Evolutionary conservation across 1,140 invertebrate species (phyloP), one percentile per base, ranked within the genome.

Genomic region (Oryzaephilus surinamensis): DNA sequence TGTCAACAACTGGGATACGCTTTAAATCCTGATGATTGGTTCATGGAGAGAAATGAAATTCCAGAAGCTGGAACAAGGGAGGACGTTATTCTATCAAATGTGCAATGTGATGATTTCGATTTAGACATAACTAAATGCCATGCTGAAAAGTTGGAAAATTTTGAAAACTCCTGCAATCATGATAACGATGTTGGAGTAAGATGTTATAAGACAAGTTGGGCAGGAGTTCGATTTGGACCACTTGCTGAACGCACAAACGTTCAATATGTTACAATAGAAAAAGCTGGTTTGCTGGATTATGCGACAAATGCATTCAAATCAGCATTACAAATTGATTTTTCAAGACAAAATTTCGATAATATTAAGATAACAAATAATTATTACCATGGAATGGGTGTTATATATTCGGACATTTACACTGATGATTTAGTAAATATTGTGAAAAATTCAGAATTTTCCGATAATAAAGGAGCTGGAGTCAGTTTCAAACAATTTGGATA

Each of bases 251-350:
- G 88, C 48, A 80, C 83, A 23, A 83, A 88, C 50, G 63, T 97
- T n/a, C 86, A 92, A 55, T 89, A 80, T 52, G 73, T 92, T 4
- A 84, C 81, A 4, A 79, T 97, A 34, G 87, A 95, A 64, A 84
- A 82, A 63, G 90, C 94, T 4, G 96, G 96, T 0, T 69, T 98
- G 0, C 70, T 97, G 11, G 96, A 99, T 69, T 96, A 94, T 58
- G 77, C 84, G 0, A 92, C 84, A 0, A 84, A 87, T 61, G 60
- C 73, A 2, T 97, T 97, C 49, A 91, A 88, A 58, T 86, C 87
- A 29, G 96, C 94, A 0, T 62, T 99, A 2, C 92, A 96, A 68
- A 85, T 98, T 38, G 96, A 99, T 64, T 95, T 97, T 63, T 87
- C 92, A 33, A 77, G 86, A 35, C 93, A 98, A 57, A 81, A 85